A percentile compares a stretch with the other conserved stretches of the same genome.
phyloP scores from a whole-genome alignment of 1,140 invertebrate genomes.

The Steinernema khuongi region DNA sequence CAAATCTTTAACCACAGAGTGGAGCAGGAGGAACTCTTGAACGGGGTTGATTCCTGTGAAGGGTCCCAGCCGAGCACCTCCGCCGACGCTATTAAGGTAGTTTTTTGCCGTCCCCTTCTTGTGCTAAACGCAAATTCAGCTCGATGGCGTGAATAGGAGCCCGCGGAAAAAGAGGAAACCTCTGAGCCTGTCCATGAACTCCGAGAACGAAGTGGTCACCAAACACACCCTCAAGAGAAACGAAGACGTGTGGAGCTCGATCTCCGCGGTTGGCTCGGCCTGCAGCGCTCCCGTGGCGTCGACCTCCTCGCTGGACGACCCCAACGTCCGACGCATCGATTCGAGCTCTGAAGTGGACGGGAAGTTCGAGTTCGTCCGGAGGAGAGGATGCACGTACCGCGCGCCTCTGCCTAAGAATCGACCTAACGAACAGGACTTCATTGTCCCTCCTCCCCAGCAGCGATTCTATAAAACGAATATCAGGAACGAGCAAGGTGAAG shows the following conservation, averaged over 20 bases:
- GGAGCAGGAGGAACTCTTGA: constrained; percentile 31
- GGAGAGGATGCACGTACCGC: constrained; percentile 31
- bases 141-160: background rate
- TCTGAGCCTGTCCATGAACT: background rate
- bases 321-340: background rate
- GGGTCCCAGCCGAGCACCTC: constrained; percentile 12
- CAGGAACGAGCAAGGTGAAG: background rate
- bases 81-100: constrained; percentile 18
- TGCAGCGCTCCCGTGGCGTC: constrained; percentile 6
- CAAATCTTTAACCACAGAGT: constrained; percentile 61
- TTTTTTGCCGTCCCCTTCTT: background rate
- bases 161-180: background rate
- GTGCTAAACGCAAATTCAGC: constrained; percentile 14
- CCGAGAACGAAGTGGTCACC: background rate
- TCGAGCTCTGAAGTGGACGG: constrained; percentile 26
- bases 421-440: background rate
- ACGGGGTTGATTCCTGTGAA: background rate
- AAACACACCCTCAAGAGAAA: constrained; percentile 29
- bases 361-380: constrained; percentile 30
- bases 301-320: constrained; percentile 15
- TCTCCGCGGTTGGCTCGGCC: constrained; percentile 19
- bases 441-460: background rate
- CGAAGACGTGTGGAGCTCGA: constrained; percentile 33
- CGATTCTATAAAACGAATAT: background rate
- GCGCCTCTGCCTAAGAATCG: constrained; percentile 21